Evolutionary conservation across 2,113 vertebrate genomes (phyloP), one percentile per base, ranked within the genome.

Genomic region (Poeciliopsis turrubarensis): DNA sequence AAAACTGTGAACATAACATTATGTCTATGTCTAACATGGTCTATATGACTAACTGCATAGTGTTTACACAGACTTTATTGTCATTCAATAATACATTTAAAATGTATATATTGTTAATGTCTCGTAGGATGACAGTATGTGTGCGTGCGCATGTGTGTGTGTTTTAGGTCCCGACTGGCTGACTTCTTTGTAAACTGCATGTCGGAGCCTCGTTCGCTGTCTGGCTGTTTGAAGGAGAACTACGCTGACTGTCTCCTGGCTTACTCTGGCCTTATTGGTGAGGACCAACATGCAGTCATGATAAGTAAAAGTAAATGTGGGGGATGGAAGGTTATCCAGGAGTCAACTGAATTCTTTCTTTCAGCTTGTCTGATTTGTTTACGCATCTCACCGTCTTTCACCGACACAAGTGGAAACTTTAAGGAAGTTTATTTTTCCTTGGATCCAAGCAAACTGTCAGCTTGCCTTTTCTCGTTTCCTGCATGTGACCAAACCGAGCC

Each of bases 161-260:
- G 77, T 69, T 92, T 29, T 90, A 99, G 98, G 95, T 99, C 98
- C 87, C 97, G 98, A 87, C 96, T 99, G 80, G 97, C 97, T 31
- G 97, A 99, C 92, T 99, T 99, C 94, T 96, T 99, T 69, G 95
- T 96, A 68, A 98, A 98, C 96, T 99, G 98, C 93, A 97, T 97
- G 90, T 95, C 97, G 0, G 98, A 99, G 90, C 92, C 95, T 34
- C 97, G 96, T 81, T 97, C 97, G 6, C 91, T 94, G 87, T 98
- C 97, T 9, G 96, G 96, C 88, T 99, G 98, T 85, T 94, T 99
- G 85, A 99, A 97, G 93, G 97, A 99, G 85, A 99, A 98, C 94
- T 99, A 99, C 2, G 97, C 97, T 2, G 96, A 98, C 94, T 99
- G 98, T 89, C 97, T 99, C 68, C 95, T 99, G 0, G 94, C 98